Conservation (phyloP, 2,888 invertebrate genomes). For the Crepidodera aurea region DNA sequence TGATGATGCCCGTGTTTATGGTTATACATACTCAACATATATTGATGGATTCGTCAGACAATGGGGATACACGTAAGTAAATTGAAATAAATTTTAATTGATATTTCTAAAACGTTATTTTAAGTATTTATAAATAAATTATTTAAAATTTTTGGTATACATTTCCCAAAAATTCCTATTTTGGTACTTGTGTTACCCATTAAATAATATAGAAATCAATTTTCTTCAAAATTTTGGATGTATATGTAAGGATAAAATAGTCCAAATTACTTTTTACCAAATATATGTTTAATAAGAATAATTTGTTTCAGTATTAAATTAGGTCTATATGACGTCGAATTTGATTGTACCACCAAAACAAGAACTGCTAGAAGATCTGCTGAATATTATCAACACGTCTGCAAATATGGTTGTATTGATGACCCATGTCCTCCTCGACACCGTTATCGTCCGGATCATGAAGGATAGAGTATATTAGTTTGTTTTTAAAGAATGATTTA, state of each 20-base stretch:
- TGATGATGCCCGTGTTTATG: background rate
- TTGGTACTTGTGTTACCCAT: too few species aligned
- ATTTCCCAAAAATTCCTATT: too few species aligned
- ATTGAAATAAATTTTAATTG: background rate
- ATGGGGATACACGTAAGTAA: slow-evolving; percentile 7
- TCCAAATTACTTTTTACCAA: too few species aligned
- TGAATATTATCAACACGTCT: slow-evolving; percentile 4
- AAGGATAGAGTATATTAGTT: too few species aligned
- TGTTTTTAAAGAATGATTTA: too few species aligned
- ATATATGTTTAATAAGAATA: too few species aligned
- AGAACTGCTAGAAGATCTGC: slow-evolving; percentile 17
- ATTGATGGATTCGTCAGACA: slow-evolving; percentile 2
- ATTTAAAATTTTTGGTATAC: too few species aligned
- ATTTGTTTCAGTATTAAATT: slow-evolving; percentile 3
- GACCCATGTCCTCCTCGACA: background rate
- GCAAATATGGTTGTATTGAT: slow-evolving; percentile 6
- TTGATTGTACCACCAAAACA: background rate
- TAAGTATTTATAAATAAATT: background rate
- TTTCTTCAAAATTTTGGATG: too few species aligned
- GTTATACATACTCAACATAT: background rate
- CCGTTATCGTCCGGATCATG: background rate
- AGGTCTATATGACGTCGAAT: slow-evolving; percentile 14
- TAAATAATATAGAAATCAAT: too few species aligned
- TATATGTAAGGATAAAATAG: too few species aligned
- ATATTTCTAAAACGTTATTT: background rate